A percentile compares a stretch with the other conserved stretches of the same genome.
Evolutionary conservation across 2,797 vertebrate species (phyloP).

Genomic region (Falco cherrug): DNA sequence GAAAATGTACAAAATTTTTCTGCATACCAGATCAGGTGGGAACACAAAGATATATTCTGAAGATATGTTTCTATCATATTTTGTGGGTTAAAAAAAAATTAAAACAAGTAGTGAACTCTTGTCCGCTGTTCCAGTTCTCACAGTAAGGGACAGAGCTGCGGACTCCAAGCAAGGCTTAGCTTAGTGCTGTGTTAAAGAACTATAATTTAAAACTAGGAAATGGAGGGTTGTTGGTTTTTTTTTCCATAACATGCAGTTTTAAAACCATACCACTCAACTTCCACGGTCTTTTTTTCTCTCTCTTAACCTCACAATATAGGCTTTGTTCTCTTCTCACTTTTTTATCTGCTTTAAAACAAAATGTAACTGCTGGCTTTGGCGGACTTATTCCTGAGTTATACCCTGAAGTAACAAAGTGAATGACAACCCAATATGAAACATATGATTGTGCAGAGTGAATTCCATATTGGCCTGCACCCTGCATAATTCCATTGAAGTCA

Average conservation of each 20-base stretch:
- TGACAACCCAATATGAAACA: conserved; percentile 19
- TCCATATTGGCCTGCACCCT: background rate
- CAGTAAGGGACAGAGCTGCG: background rate
- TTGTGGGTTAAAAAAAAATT: background rate
- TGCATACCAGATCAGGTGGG: background rate
- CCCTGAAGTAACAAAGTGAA: background rate
- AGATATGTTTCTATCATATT: background rate
- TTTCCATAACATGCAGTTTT: background rate
- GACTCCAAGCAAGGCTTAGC: background rate
- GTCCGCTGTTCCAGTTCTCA: background rate
- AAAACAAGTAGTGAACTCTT: background rate
- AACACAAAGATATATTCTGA: background rate
- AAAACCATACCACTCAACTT: background rate
- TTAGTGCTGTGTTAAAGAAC: background rate
- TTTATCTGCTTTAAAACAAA: conserved; percentile 6
- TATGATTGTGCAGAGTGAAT: background rate
- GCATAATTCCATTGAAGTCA: conserved; percentile 17
- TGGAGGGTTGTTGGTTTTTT: accelerated
- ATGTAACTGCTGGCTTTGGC: background rate
- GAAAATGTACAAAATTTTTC: background rate
- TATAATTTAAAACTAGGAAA: background rate
- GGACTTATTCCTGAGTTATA: background rate
- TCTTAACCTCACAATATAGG: background rate
- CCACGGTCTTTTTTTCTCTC: background rate
- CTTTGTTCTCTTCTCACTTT: background rate